Percentiles rank a stretch among this genome's conserved stretches.
Conservation (phyloP, 2,113 vertebrate species). For the Columbina picui region DNA sequence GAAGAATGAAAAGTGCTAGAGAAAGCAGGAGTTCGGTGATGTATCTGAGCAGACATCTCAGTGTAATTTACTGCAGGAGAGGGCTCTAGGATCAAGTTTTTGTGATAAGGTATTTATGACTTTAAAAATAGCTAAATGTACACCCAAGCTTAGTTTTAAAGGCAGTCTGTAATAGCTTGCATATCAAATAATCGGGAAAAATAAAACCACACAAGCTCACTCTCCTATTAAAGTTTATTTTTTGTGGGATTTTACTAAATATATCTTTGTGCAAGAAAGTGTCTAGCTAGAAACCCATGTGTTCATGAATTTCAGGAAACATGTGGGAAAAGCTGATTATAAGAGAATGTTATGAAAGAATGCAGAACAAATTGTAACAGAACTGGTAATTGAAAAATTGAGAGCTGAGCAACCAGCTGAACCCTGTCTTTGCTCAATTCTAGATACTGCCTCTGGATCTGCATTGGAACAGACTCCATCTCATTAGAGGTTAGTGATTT, state of each 20-base stretch:
- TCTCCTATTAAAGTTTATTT: not conserved
- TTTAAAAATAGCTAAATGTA: not conserved
- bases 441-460: slow-evolving; percentile 23
- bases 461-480: not conserved
- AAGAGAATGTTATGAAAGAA: not conserved
- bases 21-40: not conserved
- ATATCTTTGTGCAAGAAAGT: not conserved
- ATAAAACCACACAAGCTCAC: not conserved
- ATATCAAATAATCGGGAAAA: not conserved
- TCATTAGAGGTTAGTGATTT: slow-evolving; percentile 9
- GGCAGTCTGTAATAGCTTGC: not conserved
- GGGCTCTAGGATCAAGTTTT: not conserved
- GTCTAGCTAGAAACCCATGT: not conserved
- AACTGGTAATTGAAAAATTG: not conserved
- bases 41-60: not conserved
- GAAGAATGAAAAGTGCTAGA: not conserved
- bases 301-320: not conserved
- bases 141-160: not conserved
- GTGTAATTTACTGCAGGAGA: not conserved
- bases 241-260: not conserved
- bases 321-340: not conserved
- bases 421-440: not conserved
- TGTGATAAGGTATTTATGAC: not conserved
- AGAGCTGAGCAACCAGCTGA: not conserved
- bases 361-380: not conserved